These are phyloP conservation scores for Ianthella basta DNA, from an alignment of 37 sponge, comb jelly and placozoan genomes.

Conservation along the genomic window DNA sequence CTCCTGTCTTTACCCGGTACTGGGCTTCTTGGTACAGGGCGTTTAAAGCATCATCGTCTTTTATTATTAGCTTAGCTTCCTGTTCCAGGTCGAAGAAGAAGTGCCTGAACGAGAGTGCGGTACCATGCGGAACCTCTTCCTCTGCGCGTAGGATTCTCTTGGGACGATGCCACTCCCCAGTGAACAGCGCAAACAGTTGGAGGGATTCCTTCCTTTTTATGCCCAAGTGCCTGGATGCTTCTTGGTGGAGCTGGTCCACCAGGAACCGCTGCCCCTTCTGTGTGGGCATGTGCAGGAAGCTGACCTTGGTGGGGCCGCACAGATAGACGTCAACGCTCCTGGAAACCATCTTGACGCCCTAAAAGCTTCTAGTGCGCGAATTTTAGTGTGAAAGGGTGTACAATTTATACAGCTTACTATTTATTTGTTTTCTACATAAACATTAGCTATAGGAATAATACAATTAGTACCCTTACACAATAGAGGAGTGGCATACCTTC, in stretches of 20 bases:
- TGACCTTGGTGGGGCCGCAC: not conserved
- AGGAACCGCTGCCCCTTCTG: not conserved
- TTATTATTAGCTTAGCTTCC: constrained; percentile 28
- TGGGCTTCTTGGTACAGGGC: constrained; percentile 37
- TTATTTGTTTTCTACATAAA: not conserved
- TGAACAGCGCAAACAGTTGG: constrained; percentile 5
- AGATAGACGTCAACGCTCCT: not conserved
- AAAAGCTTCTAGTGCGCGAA: too few species aligned
- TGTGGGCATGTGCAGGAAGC: not conserved
- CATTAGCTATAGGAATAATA: too few species aligned
- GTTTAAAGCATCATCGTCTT: constrained; percentile 41
- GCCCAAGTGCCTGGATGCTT: not conserved
- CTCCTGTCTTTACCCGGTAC: not conserved
- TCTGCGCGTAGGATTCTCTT: not conserved
- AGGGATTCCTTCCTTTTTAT: not conserved
- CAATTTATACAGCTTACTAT: not conserved
- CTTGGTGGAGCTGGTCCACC: not conserved
- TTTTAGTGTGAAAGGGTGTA: not conserved
- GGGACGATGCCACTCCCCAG: not conserved
- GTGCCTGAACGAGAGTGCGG: not conserved
- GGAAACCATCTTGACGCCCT: constrained; percentile 1
- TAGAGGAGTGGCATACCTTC: too few species aligned
- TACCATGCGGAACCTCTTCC: not conserved
- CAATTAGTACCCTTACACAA: too few species aligned
- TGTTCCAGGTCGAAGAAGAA: constrained; percentile 20